Evolutionary conservation across 2,888 invertebrate genomes (phyloP), one percentile per base, ranked within the genome.

Genomic region (Cheilosia scutellata): DNA sequence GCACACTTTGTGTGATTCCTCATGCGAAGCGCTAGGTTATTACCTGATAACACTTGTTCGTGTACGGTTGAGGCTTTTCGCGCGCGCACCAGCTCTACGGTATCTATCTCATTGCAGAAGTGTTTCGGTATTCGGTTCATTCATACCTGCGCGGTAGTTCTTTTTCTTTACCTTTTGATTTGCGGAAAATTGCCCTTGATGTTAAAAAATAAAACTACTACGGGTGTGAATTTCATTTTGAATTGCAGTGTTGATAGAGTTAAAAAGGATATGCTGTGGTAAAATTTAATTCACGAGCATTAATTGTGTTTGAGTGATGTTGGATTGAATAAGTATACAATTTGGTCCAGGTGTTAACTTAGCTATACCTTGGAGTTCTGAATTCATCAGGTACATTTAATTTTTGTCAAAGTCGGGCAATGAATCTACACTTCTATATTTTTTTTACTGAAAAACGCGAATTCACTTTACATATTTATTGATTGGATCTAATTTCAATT

Each of bases 21-120:
- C 68, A 68, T 58, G 72, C 63, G 63, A 55, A 77, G 72, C 86
- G 55, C 68, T 72, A 37, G 66, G 82, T 86, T 82, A 86, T 82
- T 86, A 82, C 62, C 63, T 86, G 86, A 86, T 86, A 86, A 86
- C 86, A 86, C 86, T 86, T 82, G 76, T 72, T 77, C 82, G 86
- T 68, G 86, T 76, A 33, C 72, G 82, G 86, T 86, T 86, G 44
- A 42, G 72, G 57, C 44, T 63, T 62, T 76, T 80, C 76, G 80
- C 76, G 71, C 62, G 51, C 71, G 66, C 33, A 66, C 29, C 4
- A 25, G 9, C 37, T 37, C 37, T 37, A 29, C 51, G 33, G 44
- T 31, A 51, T 68, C 74, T 68, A 47, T 60, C 27, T 47, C 29
- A 33, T 40, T 31, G 58, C 37, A 44, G 27, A 49, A 42, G 76